These are phyloP conservation scores for Galeruca laticollis DNA, from an alignment of 2,888 invertebrate genomes.

Conservation along the genomic window DNA sequence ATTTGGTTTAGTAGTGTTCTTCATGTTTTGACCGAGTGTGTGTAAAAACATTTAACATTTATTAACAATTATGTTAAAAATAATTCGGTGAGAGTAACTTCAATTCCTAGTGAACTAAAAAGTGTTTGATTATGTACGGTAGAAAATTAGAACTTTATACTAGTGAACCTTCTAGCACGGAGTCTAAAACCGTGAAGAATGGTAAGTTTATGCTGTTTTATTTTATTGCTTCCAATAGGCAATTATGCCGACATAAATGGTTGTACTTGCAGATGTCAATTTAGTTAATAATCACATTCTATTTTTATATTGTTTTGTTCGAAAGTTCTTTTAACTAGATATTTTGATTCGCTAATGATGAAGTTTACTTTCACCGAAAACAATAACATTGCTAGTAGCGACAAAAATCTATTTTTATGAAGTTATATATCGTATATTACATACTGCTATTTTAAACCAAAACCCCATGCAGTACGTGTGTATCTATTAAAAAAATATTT, in stretches of 20 bases:
- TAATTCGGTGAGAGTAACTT: conserved; percentile 73
- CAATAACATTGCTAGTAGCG: background rate
- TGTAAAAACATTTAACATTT: conserved; percentile 54
- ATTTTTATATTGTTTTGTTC: background rate
- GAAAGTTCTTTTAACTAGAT: background rate
- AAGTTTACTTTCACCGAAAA: background rate
- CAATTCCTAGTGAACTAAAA: conserved; percentile 57
- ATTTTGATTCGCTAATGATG: background rate
- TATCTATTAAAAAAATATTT: too few species aligned
- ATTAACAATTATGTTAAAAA: conserved; percentile 68
- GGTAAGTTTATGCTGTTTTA: conserved; percentile 69
- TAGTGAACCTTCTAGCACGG: conserved; percentile 80
- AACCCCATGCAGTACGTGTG: background rate
- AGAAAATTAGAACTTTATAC: conserved; percentile 78
- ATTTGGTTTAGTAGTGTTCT: conserved; percentile 62
- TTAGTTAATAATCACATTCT: conserved; percentile 15
- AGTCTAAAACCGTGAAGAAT: conserved; percentile 80
- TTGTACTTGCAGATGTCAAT: conserved; percentile 4
- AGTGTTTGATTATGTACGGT: conserved; percentile 75
- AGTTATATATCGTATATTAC: background rate
- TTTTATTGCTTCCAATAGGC: conserved; percentile 29
- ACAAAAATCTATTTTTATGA: background rate
- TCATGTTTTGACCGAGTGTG: conserved; percentile 58
- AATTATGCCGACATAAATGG: conserved; percentile 21
- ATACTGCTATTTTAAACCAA: background rate